phyloP scores from a whole-genome alignment of 2,888 invertebrate species.

The Volucella zonaria region DNA sequence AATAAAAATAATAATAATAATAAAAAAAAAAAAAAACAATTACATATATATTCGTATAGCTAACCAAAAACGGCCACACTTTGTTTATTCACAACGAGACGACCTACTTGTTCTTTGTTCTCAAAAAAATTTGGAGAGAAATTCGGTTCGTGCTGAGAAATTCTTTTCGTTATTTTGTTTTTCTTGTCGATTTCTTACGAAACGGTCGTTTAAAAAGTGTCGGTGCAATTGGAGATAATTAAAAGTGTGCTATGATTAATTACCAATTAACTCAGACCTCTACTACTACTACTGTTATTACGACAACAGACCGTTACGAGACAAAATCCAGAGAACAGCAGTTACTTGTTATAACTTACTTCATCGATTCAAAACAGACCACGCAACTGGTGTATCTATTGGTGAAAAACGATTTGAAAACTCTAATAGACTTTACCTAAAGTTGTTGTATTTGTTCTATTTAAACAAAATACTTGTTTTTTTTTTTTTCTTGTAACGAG shows the following conservation, averaged over 20 bases:
- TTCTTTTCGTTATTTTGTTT: constrained; percentile 18
- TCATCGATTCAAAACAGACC: constrained; percentile 45
- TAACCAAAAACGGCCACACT: constrained; percentile 34
- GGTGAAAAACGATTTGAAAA: constrained; percentile 51
- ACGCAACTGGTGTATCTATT: constrained; percentile 54
- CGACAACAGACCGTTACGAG: constrained; percentile 3
- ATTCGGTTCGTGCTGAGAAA: background rate
- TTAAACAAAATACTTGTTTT: background rate
- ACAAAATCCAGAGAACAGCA: constrained; percentile 39
- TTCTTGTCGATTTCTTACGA: constrained; percentile 1
- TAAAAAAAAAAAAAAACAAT: constrained; percentile 2
- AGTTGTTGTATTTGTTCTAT: background rate
- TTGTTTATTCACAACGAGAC: constrained; percentile 53
- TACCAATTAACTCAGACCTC: constrained; percentile 56
- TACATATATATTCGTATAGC: constrained; percentile 1
- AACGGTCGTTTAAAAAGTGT: constrained; percentile 35
- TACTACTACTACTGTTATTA: background rate
- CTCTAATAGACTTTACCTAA: constrained; percentile 68
- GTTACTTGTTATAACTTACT: constrained; percentile 14
- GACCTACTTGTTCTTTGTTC: constrained; percentile 68
- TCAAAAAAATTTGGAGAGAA: constrained; percentile 44
- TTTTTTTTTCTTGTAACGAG: constrained; percentile 14
- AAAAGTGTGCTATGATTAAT: constrained; percentile 66
- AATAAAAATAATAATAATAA: too few relatives aligned
- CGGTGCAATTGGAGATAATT: constrained; percentile 16